Conservation (phyloP, 2,113 vertebrate genomes). For the Dascyllus trimaculatus region DNA sequence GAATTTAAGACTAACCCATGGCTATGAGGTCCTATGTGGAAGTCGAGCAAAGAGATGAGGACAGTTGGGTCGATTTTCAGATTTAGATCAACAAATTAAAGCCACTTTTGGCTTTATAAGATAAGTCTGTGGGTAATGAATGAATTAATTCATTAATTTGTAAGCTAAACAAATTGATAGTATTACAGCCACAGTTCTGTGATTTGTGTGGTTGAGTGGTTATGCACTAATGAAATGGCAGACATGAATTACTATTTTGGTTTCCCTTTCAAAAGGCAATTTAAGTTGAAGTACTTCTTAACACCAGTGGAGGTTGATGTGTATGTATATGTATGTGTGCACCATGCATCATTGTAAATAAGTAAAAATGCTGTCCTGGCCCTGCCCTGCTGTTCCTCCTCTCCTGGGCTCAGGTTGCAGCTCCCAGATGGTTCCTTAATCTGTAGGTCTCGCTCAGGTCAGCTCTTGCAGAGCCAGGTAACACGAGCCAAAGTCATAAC, state of each 20-base stretch:
- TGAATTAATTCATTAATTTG: conserved; percentile 9
- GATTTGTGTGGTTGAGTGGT: background rate
- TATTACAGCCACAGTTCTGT: conserved; percentile 3
- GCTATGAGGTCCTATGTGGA: conserved; percentile 1
- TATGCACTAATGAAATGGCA: conserved; percentile 8
- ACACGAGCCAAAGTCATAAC: conserved; percentile 81
- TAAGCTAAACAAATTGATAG: conserved; percentile 8
- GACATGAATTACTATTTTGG: background rate
- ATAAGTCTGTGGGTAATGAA: background rate
- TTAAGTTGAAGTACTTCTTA: conserved; percentile 9
- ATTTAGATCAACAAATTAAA: conserved; percentile 22
- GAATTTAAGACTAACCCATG: background rate
- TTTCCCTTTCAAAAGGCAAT: conserved; percentile 6
- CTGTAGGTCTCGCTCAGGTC: conserved; percentile 78
- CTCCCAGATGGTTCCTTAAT: conserved; percentile 85
- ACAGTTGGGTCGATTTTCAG: background rate
- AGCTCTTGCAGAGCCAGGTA: conserved; percentile 79
- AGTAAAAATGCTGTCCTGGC: conserved; percentile 50
- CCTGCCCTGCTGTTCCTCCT: conserved; percentile 51
- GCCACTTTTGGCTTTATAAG: background rate
- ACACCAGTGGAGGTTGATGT: background rate
- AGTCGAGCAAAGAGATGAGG: background rate
- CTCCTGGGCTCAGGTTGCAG: conserved; percentile 78
- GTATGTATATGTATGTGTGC: background rate
- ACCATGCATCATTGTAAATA: conserved; percentile 49